Conservation (phyloP, 1,140 invertebrate species). For the Eumeta japonica region DNA sequence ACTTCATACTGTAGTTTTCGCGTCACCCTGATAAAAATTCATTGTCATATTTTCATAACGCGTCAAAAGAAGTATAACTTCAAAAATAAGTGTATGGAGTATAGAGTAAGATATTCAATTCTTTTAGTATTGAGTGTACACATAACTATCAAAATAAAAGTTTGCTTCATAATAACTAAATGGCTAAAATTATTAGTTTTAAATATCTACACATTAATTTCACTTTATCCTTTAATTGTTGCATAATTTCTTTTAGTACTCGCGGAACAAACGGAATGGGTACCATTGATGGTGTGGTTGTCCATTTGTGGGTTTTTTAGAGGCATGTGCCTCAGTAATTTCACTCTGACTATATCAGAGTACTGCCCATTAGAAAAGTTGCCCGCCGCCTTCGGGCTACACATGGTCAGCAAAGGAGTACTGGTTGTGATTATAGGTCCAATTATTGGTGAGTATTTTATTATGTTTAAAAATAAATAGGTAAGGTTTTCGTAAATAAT, state of each 20-base stretch:
- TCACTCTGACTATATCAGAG: constrained; percentile 73
- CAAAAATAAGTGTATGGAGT: too few species aligned
- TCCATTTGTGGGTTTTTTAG: constrained; percentile 72
- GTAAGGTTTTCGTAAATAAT: background rate
- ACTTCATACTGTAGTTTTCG: too few species aligned
- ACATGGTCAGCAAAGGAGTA: constrained; percentile 74
- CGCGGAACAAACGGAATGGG: constrained; percentile 66
- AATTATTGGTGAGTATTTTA: constrained; percentile 62
- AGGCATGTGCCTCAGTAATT: constrained; percentile 71
- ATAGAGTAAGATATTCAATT: too few species aligned
- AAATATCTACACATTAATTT: too few species aligned
- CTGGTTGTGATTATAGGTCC: constrained; percentile 70
- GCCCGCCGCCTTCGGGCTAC: constrained; percentile 72
- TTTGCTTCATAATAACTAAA: too few species aligned
- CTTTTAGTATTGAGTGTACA: too few species aligned
- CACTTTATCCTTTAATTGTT: too few species aligned
- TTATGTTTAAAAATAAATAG: background rate
- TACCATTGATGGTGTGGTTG: constrained; percentile 64
- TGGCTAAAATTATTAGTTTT: too few species aligned
- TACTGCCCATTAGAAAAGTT: constrained; percentile 70
- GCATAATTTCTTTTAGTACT: constrained; percentile 67
- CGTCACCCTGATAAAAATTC: too few species aligned
- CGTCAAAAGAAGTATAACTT: too few species aligned
- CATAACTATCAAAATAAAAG: too few species aligned
- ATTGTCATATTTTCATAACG: too few species aligned